These are phyloP conservation scores for Callyntrura sp. DNA, from an alignment of 2,888 invertebrate species.

Conservation along the genomic window DNA sequence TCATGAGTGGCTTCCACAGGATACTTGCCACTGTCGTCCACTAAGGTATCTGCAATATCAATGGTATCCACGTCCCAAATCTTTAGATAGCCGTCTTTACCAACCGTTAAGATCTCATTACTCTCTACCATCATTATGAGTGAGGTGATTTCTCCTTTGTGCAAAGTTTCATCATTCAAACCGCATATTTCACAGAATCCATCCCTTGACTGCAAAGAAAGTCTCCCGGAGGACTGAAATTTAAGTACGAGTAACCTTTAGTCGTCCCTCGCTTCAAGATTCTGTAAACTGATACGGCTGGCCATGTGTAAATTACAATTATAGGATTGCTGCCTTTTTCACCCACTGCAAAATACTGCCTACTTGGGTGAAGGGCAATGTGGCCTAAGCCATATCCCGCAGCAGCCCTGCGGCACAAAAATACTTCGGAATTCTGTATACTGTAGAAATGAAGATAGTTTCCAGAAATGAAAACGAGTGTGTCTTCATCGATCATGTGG, in stretches of 20 bases:
- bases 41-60: slow-evolving; percentile 94
- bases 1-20: slow-evolving; percentile 96
- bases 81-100: slow-evolving; percentile 91
- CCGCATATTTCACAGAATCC: slow-evolving; percentile 93
- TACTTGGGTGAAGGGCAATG: slow-evolving; percentile 88
- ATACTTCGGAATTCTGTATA: slow-evolving; percentile 87
- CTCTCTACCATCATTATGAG: slow-evolving; percentile 87
- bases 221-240: slow-evolving; percentile 91
- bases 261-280: slow-evolving; percentile 92
- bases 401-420: slow-evolving; percentile 90
- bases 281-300: slow-evolving; percentile 90
- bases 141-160: slow-evolving; percentile 90
- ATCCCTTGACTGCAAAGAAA: slow-evolving; percentile 93
- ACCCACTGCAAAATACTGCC: slow-evolving; percentile 91
- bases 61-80: slow-evolving; percentile 97
- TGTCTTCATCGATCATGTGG: slow-evolving; percentile 90
- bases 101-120: slow-evolving; percentile 87
- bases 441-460: slow-evolving; percentile 92
- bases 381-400: slow-evolving; percentile 94
- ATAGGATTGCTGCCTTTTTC: slow-evolving; percentile 92
- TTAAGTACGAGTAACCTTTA: slow-evolving; percentile 90
- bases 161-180: slow-evolving; percentile 91
- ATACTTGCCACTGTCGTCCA: slow-evolving; percentile 90
- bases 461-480: slow-evolving; percentile 92
- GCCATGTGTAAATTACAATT: slow-evolving; percentile 94